A percentile compares a stretch with the other conserved stretches of the same genome.
These are phyloP conservation scores for Rhagophthalmus giganteus DNA, from an alignment of 2,888 invertebrate species.

Conservation along the genomic window DNA sequence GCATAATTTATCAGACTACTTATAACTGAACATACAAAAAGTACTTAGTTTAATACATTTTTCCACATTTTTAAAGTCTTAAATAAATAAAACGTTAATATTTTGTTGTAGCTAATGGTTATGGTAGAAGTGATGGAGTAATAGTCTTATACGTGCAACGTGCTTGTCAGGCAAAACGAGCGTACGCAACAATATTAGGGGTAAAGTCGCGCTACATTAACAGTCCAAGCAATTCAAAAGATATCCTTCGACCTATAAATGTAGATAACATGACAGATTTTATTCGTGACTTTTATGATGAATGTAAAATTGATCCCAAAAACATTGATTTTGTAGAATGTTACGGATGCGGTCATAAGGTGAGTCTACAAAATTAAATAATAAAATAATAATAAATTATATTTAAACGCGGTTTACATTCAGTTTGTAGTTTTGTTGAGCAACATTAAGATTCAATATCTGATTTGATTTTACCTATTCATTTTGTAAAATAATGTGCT, in stretches of 20 bases:
- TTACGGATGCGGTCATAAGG: constrained; percentile 51
- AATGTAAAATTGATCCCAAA: constrained; percentile 53
- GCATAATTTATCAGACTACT: no score
- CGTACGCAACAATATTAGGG: constrained; percentile 61
- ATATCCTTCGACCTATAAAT: constrained; percentile 46
- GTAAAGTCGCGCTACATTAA: constrained; percentile 62
- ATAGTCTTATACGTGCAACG: constrained; percentile 75
- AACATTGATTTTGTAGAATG: constrained; percentile 52
- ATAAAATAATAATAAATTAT: neutral
- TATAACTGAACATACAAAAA: no score
- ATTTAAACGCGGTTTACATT: no score
- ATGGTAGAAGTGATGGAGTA: constrained; percentile 81
- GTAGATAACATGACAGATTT: constrained; percentile 54
- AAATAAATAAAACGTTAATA: no score
- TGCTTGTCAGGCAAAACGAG: constrained; percentile 58
- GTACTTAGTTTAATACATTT: no score
- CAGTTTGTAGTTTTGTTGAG: no score
- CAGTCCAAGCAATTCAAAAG: constrained; percentile 59
- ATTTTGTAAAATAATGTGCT: no score
- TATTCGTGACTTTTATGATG: constrained; percentile 61
- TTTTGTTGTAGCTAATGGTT: constrained; percentile 67
- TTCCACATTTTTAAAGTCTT: no score
- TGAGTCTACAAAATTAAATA: constrained; percentile 55
- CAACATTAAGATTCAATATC: no score
- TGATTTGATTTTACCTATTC: no score